Evolutionary conservation across 2,888 invertebrate genomes (phyloP).

Genomic region (Sesia apiformis): DNA sequence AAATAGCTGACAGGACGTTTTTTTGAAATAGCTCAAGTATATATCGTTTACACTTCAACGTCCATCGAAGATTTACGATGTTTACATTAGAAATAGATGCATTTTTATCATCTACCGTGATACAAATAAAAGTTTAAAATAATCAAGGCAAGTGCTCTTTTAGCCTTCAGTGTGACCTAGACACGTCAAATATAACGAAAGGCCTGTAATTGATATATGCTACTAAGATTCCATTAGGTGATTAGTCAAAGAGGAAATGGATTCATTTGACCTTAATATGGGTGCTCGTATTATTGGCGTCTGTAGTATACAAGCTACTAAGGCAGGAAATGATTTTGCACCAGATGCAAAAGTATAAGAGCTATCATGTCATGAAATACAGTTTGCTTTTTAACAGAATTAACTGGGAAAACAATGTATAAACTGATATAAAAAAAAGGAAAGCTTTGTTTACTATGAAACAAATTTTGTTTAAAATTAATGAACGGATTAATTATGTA

Average conservation of each 20-base stretch:
- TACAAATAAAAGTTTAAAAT: constrained; percentile 41
- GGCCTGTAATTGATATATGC: constrained; percentile 29
- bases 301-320: too few species aligned
- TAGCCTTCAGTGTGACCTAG: constrained; percentile 48
- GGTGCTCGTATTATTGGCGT: background rate
- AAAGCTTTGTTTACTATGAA: too few species aligned
- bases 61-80: constrained; percentile 1
- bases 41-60: constrained; percentile 1
- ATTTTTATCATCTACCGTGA: constrained; percentile 13
- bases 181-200: constrained; percentile 37
- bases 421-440: too few species aligned
- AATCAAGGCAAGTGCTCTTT: constrained; percentile 39
- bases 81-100: constrained; percentile 2
- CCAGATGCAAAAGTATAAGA: too few species aligned
- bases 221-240: background rate
- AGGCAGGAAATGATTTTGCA: too few species aligned
- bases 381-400: too few species aligned
- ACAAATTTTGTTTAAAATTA: too few species aligned
- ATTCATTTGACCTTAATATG: background rate
- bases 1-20: background rate
- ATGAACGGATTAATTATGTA: too few species aligned
- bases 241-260: constrained; percentile 3
- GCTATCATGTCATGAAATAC: too few species aligned
- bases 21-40: background rate
- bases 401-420: too few species aligned